Conservation (phyloP, 2,113 vertebrate genomes). For the Aleadryas rufinucha region DNA sequence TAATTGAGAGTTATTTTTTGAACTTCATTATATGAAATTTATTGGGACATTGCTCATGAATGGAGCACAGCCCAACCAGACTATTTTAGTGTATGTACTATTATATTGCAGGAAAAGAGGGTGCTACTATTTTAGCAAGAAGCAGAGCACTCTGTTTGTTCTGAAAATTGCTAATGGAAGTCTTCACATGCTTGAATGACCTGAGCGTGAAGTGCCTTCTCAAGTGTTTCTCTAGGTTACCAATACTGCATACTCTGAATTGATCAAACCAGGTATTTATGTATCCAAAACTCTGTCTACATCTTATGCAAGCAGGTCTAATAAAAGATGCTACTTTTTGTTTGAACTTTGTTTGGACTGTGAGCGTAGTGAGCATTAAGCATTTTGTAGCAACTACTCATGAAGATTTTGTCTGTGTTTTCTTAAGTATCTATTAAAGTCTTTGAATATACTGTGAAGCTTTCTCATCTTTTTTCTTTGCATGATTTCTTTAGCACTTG, state of each 20-base stretch:
- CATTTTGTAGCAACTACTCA: background rate
- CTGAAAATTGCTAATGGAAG: constrained; percentile 10
- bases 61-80: background rate
- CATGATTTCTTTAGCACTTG: background rate
- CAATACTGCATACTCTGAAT: background rate
- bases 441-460: background rate
- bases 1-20: background rate
- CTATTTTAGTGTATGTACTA: background rate
- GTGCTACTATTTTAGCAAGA: background rate
- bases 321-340: background rate
- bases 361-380: background rate
- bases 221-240: background rate
- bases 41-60: background rate
- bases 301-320: background rate
- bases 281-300: background rate
- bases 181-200: background rate
- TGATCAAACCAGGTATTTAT: background rate
- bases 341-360: background rate
- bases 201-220: background rate
- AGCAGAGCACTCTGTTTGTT: background rate
- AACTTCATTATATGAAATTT: background rate
- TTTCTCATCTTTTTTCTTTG: background rate
- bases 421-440: background rate
- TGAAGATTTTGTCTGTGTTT: background rate
- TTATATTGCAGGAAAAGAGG: background rate